Evolutionary conservation across 2,113 vertebrate genomes (phyloP), one percentile per base, ranked within the genome.

Genomic region (Zosterops hypoxanthus): DNA sequence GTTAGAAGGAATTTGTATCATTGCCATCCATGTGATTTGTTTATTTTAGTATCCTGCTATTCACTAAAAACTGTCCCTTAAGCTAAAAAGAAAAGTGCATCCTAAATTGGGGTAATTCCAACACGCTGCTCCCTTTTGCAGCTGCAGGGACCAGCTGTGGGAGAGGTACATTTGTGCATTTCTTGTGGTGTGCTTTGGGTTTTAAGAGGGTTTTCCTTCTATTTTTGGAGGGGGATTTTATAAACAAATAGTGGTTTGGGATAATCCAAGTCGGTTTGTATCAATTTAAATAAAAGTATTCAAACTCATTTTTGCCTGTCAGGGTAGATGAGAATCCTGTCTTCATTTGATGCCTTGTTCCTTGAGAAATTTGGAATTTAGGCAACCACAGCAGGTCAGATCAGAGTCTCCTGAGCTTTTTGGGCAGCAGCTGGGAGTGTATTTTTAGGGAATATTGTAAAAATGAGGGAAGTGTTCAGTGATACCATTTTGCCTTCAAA

Each of bases 91-190:
- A 46, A 59, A 72, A 1, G 22, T 64, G 41, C 69, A 41, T 86
- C 65, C 44, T 88, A 86, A 91, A 88, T 87, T 36, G 71, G 80
- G 72, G 57, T 71, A 20, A 76, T 86, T 86, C 69, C 77, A 64
- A 11, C 77, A 15, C 4, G 8, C 71, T 76, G 24, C 79, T 95
- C 42, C 77, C 60, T 71, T 50, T 50, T 52, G 77, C 96, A 97
- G 95, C 86, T 96, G 94, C 86, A 36, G 68, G 68, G 69, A 21
- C 29, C 94, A 96, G 88, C 86, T 95, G 94, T 78, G 71, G 78
- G 86, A 75, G 66, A 93, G 94, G 92, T 83, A 8, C 47, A 47
- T 90, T 86, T 86, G 60, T 65, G 47, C 68, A 65, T 65, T 85
- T 69, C 29, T 65, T 24, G 15, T 88, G 50, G 14, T 39, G 46